These are phyloP conservation scores for Camponotus floridanus DNA, from an alignment of 1,140 invertebrate genomes.

Conservation along the genomic window DNA sequence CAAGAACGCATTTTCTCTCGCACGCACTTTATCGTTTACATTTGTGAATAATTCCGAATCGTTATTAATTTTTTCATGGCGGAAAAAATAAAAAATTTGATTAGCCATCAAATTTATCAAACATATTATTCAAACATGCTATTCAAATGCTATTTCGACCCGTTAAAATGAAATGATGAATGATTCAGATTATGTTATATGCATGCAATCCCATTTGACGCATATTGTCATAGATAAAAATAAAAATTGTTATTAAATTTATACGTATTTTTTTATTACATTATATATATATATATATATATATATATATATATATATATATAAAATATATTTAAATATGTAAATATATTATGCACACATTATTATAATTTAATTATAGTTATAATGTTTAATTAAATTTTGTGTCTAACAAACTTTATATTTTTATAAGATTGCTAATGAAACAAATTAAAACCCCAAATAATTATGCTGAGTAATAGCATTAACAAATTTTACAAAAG, in stretches of 20 bases:
- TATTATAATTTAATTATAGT: not conserved
- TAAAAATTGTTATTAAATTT: not conserved
- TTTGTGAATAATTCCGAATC: not conserved
- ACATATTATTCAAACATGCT: too few relatives aligned
- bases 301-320: not conserved
- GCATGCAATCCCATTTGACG: not conserved
- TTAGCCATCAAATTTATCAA: conserved; percentile 17
- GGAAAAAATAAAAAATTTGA: not conserved
- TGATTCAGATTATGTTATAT: conserved; percentile 22
- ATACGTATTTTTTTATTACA: not conserved
- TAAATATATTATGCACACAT: not conserved
- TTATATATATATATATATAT: not conserved
- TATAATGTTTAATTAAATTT: not conserved
- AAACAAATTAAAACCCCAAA: not conserved
- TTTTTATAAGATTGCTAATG: conserved; percentile 4
- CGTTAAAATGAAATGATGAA: conserved; percentile 1
- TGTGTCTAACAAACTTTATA: not conserved
- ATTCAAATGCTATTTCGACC: not conserved
- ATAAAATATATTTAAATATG: not conserved
- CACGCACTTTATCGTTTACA: not conserved
- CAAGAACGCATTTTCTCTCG: not conserved
- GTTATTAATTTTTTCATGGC: not conserved
- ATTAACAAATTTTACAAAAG: not conserved
- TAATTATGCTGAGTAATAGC: not conserved
- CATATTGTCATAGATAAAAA: not conserved